These are phyloP conservation scores for Indicator maculatus DNA, from an alignment of 2,113 vertebrate genomes.

Conservation along the genomic window DNA sequence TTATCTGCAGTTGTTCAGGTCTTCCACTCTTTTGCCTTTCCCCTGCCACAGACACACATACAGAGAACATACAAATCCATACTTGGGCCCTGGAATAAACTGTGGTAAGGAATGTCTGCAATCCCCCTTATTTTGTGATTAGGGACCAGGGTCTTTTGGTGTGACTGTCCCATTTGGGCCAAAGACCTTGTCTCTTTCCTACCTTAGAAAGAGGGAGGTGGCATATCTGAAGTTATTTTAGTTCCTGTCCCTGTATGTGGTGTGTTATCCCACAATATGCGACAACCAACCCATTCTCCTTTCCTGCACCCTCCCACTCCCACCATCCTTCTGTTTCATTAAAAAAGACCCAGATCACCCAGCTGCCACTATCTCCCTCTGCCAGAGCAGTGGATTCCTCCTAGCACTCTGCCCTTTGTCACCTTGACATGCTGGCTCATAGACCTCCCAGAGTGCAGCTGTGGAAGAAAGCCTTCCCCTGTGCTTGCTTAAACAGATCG, in stretches of 20 bases:
- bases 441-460: accelerated
- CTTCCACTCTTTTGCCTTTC: neutral
- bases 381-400: neutral
- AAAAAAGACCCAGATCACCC: neutral
- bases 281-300: neutral
- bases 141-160: neutral
- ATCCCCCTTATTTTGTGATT: neutral
- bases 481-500: accelerated
- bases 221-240: neutral
- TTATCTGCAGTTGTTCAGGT: neutral
- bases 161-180: neutral
- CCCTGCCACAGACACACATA: neutral
- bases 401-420: neutral
- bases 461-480: neutral
- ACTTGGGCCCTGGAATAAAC: neutral
- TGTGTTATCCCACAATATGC: neutral
- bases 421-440: accelerated
- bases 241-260: neutral
- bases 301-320: neutral
- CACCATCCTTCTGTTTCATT: neutral
- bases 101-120: neutral
- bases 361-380: neutral
- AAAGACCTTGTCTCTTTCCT: neutral
- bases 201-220: neutral
- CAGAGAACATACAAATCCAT: neutral